Conservation (phyloP, 2,113 vertebrate genomes). For the Arothron firmamentum region DNA sequence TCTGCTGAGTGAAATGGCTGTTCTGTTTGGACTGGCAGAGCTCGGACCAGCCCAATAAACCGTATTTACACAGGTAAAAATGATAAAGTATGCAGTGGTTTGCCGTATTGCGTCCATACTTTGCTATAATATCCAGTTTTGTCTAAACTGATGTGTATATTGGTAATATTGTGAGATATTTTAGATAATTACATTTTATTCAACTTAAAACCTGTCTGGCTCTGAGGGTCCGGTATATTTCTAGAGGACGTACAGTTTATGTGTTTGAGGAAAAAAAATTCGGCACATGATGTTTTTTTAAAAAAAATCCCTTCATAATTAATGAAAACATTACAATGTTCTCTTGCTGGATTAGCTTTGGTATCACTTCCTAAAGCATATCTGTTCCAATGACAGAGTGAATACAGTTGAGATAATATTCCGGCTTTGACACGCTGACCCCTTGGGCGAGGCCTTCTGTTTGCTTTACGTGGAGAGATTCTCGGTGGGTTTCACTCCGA, state of each 20-base stretch:
- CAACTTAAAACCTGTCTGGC: too few relatives aligned
- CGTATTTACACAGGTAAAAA: not conserved
- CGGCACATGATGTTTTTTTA: not conserved
- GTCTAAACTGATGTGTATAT: too few relatives aligned
- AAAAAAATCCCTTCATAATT: not conserved
- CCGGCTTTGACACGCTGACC: slow-evolving; percentile 1
- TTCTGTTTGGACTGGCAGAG: slow-evolving; percentile 20
- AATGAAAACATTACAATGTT: slow-evolving; percentile 8
- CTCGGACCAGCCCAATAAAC: slow-evolving; percentile 13
- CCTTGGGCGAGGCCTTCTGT: slow-evolving; percentile 26
- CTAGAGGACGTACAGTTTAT: not conserved
- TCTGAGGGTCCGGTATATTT: not conserved
- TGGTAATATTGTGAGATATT: not conserved
- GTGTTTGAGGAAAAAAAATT: not conserved
- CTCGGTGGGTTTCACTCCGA: slow-evolving; percentile 21
- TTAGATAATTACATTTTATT: too few relatives aligned
- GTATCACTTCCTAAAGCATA: slow-evolving; percentile 5
- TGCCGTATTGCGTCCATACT: too few relatives aligned
- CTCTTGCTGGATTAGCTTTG: slow-evolving; percentile 19
- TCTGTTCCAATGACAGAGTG: slow-evolving; percentile 21
- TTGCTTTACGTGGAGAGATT: slow-evolving; percentile 25
- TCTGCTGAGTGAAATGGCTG: slow-evolving; percentile 6
- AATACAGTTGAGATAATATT: slow-evolving; percentile 16
- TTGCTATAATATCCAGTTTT: too few relatives aligned
- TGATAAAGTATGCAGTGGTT: too few relatives aligned